Base-by-base conservation (phyloP, 2,888 invertebrate species). In the Lymantria monacha region DNA sequence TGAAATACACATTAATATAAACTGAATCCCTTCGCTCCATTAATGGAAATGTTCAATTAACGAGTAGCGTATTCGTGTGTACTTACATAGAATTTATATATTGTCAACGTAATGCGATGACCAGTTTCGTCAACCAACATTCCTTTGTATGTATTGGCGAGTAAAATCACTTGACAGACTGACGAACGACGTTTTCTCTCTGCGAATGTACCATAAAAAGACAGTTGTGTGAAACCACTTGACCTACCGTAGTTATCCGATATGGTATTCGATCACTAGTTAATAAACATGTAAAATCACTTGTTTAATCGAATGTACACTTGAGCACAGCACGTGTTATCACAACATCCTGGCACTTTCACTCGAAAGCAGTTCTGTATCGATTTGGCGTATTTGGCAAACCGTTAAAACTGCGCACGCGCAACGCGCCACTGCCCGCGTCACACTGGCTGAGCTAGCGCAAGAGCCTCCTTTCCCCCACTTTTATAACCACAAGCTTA, bases 281-380 rank as follows among this genome's bases (percentile, higher is more conserved):
- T 43, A 57, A 61, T 65, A 57, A 57, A 58, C 46, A 46, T 57
- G 55, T 53, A 60, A 59, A 52, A 57, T 53, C 61, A 69, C 59
- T 44, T 61, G 49, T 58, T 48, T 47, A 59, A 60, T 59, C 49
- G 51, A 57, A 52, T 52, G 52, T 54, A 66, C 63, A 70, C 68
- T 65, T 53, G 52, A 62, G 65, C 74, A 75, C 70, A 68, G 61
- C 67, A 69, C 75, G 58, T 60, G 57, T 31, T 76, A 62, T 72
- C 69, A 76, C 72, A 74, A 68, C 65, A 72, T 73, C 65, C 69
- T 70, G 66, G 67, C 83, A 87, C 87, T 87, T 86, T 87, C 86
- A 87, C 87, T 87, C 57, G 51, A 66, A 72, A 76, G 72, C 76
- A 79, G 82, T 81, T 80, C 83, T 83, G 71, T 77, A 59, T 82